phyloP scores from a whole-genome alignment of 1,140 invertebrate species.

The Scaptomyza montana region DNA sequence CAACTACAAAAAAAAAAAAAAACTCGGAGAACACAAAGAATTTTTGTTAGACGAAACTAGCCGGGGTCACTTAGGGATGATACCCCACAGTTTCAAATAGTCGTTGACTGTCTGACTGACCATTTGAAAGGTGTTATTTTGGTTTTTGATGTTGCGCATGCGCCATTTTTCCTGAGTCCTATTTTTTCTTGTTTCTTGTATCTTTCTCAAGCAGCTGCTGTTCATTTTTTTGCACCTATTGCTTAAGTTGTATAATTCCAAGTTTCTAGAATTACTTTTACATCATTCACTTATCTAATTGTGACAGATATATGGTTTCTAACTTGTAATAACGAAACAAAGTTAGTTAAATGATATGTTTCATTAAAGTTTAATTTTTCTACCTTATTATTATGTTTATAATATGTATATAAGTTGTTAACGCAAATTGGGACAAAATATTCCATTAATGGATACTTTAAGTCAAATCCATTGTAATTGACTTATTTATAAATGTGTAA shows the following conservation, averaged over 20 bases:
- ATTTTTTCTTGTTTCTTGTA: slow-evolving; percentile 5
- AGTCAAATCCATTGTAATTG: too few species aligned
- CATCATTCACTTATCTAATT: too few species aligned
- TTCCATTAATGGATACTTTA: too few species aligned
- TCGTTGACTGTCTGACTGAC: slow-evolving; percentile 48
- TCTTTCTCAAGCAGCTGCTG: slow-evolving; percentile 31
- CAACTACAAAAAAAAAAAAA: slow-evolving; percentile 30
- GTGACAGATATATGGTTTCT: too few species aligned
- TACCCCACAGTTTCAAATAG: slow-evolving; percentile 56
- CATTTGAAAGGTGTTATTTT: slow-evolving; percentile 79
- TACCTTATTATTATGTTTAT: too few species aligned
- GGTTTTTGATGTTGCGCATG: slow-evolving; percentile 46
- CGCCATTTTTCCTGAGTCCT: slow-evolving; percentile 25
- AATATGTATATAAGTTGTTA: too few species aligned
- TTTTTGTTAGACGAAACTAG: slow-evolving; percentile 58
- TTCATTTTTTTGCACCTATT: slow-evolving; percentile 64
- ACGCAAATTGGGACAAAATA: too few species aligned
- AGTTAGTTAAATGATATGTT: too few species aligned
- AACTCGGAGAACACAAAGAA: slow-evolving; percentile 16
- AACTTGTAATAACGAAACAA: too few species aligned
- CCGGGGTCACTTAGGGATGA: slow-evolving; percentile 54
- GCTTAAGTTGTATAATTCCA: slow-evolving; percentile 6
- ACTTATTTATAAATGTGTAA: too few species aligned
- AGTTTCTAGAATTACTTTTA: background rate
- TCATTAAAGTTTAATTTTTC: too few species aligned